Evolutionary conservation across 2,113 vertebrate genomes (phyloP).

Genomic region (Sphaerodactylus townsendi): DNA sequence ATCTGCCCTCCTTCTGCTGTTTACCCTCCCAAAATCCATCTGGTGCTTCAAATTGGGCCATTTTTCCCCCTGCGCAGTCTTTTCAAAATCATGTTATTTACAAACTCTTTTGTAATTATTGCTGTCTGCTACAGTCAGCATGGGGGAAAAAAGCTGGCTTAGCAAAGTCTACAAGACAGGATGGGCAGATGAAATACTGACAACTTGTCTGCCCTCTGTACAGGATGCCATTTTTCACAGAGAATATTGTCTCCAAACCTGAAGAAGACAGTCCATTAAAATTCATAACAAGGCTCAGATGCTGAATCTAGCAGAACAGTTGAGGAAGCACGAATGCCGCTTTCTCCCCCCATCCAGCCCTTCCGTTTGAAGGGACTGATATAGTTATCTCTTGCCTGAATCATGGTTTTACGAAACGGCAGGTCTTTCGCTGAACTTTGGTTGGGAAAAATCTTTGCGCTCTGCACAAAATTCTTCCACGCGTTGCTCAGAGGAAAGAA

Average conservation of each 20-base stretch:
- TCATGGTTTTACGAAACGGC: slow-evolving; percentile 11
- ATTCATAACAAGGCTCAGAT: slow-evolving; percentile 27
- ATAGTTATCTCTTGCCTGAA: slow-evolving; percentile 12
- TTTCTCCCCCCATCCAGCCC: slow-evolving; percentile 1
- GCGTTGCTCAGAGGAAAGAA: neutral
- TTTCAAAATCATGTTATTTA: neutral
- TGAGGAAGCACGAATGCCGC: slow-evolving; percentile 20
- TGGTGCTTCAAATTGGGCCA: neutral
- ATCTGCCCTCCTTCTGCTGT: slow-evolving; percentile 2
- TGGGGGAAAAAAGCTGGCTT: neutral
- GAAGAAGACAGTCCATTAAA: slow-evolving; percentile 10
- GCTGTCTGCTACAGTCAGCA: neutral
- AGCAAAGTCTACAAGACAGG: neutral
- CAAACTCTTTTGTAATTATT: neutral
- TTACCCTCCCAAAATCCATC: neutral
- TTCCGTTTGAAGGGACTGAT: neutral
- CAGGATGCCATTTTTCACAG: slow-evolving; percentile 5
- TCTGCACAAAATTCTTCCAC: neutral
- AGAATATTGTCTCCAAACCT: slow-evolving; percentile 17
- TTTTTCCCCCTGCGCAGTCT: neutral
- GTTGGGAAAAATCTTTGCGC: neutral
- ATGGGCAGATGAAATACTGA: neutral
- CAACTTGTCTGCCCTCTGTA: slow-evolving; percentile 1
- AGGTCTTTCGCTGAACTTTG: slow-evolving; percentile 18
- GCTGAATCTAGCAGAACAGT: slow-evolving; percentile 5